These are phyloP conservation scores for Crossocerus cetratus DNA, from an alignment of 2,888 invertebrate species.

Conservation along the genomic window DNA sequence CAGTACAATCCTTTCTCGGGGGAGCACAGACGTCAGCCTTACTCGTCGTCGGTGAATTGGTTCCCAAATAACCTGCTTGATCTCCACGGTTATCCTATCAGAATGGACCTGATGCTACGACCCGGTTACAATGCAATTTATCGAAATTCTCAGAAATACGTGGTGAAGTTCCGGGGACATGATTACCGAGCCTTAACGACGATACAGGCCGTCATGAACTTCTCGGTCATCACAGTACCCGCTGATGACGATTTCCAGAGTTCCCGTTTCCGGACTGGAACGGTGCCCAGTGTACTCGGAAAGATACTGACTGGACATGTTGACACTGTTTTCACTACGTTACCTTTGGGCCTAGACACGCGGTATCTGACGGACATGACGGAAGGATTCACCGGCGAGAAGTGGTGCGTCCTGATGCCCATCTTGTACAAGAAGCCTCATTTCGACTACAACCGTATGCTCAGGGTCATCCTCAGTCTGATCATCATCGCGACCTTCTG, in stretches of 20 bases:
- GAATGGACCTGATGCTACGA: background rate
- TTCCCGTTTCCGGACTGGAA: background rate
- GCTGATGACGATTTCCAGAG: fast-evolving
- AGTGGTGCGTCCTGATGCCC: constrained; percentile 29
- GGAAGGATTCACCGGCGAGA: constrained; percentile 13
- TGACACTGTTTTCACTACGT: constrained; percentile 18
- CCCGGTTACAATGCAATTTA: constrained; percentile 23
- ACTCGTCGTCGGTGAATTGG: background rate
- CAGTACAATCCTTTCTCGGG: constrained; percentile 16
- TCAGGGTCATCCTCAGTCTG: background rate
- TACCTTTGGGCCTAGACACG: background rate
- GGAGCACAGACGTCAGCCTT: background rate
- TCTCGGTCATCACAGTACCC: background rate
- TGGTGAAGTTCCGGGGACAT: background rate
- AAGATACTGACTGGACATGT: constrained; percentile 12
- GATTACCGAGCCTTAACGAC: constrained; percentile 16
- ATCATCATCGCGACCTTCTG: constrained; percentile 18
- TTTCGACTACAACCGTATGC: background rate
- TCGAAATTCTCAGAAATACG: constrained; percentile 11
- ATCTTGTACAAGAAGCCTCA: background rate
- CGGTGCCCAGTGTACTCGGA: background rate
- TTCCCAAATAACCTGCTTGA: constrained; percentile 48
- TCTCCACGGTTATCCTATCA: constrained; percentile 45
- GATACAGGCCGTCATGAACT: constrained; percentile 41
- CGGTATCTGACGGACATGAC: background rate